Conservation (phyloP, 2,888 invertebrate species). For the Callimorpha dominula region DNA sequence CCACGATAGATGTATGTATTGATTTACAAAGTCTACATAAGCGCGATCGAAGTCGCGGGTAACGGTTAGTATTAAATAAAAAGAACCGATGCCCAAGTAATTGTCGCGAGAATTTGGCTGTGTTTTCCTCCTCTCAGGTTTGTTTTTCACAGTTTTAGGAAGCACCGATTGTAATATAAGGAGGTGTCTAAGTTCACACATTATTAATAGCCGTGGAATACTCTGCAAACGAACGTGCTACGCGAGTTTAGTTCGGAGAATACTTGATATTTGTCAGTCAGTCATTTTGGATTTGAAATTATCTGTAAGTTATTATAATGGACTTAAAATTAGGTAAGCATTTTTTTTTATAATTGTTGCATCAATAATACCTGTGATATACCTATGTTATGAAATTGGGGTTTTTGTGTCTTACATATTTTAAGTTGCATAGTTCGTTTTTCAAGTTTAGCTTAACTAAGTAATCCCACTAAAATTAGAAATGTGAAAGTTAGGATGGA, state of each 20-base stretch:
- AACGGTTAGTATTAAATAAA: constrained; percentile 3
- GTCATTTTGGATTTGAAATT: neutral
- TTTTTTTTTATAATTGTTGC: neutral
- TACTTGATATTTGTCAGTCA: neutral
- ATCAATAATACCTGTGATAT: neutral
- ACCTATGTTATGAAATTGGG: neutral
- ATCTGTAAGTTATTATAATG: constrained; percentile 1
- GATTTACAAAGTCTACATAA: neutral
- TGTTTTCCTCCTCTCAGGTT: constrained; percentile 2
- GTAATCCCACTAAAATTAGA: too few relatives aligned
- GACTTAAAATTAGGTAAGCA: constrained; percentile 14
- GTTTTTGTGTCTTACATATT: neutral
- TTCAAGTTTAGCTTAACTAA: neutral
- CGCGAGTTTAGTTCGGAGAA: too few relatives aligned
- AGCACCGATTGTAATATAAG: constrained; percentile 1
- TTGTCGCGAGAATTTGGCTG: constrained; percentile 6
- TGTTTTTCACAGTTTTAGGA: constrained; percentile 5
- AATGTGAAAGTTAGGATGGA: too few relatives aligned
- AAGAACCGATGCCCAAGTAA: neutral
- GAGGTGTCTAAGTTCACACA: constrained; percentile 9
- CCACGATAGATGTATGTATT: too few relatives aligned
- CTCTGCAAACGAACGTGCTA: neutral
- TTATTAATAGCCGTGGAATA: neutral
- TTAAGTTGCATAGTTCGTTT: neutral
- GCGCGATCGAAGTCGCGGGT: neutral